These are phyloP conservation scores for Rissa tridactyla DNA, from an alignment of 2,113 vertebrate species.

Conservation along the genomic window DNA sequence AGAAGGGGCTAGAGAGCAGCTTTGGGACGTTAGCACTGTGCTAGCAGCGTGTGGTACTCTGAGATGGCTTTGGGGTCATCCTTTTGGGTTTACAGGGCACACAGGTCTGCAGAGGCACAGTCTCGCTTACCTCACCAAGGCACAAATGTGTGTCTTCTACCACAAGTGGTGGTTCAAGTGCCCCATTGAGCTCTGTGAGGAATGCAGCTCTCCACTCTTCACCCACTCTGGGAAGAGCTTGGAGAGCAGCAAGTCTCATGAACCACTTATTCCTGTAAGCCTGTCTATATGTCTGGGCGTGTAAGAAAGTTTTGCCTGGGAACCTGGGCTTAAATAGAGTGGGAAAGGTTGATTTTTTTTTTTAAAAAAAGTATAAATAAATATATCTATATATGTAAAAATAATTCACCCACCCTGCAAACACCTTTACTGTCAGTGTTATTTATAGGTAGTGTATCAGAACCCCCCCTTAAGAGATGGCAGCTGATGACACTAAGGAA, in stretches of 20 bases:
- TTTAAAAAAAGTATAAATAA: neutral
- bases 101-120: neutral
- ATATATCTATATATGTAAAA: neutral
- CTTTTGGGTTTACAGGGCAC: neutral
- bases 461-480: neutral
- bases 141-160: neutral
- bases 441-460: neutral
- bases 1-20: neutral
- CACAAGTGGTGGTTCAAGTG: neutral
- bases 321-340: neutral
- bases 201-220: neutral
- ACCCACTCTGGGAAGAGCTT: neutral
- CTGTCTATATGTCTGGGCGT: neutral
- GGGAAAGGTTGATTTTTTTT: neutral
- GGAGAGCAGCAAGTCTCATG: neutral
- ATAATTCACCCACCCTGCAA: neutral
- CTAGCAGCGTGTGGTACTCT: rapidly evolving
- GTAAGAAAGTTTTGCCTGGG: neutral
- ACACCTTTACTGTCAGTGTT: neutral
- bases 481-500: neutral
- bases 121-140: neutral
- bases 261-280: neutral
- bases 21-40: neutral
- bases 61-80: neutral
- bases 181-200: neutral